Evolutionary conservation across 1,140 invertebrate genomes (phyloP), one percentile per base, ranked within the genome.

Genomic region (Hycleus cichorii): DNA sequence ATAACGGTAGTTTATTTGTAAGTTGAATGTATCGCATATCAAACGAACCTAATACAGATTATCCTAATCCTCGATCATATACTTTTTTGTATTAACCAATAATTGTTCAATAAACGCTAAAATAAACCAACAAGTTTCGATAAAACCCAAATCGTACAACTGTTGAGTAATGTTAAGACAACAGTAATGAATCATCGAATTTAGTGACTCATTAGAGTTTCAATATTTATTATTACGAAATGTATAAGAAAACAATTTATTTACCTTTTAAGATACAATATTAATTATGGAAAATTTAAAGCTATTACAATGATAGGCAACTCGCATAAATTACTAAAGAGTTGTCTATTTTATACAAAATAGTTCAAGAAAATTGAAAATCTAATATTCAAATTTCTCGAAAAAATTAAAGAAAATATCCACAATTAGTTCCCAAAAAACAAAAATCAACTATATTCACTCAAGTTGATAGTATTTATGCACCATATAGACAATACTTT

Each of bases 171-270:
- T 18, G 18, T 18, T 18, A 18, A 18, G 18, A 18, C 18, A 18
- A 18, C 18, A 18, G 2, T 32, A 32, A 32, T 32, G 32, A 32
- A 7, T 32, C 32, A 32, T 32, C 7, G 32, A 32, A 32, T 32
- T 32, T 32, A 7, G 7, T 32, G 32, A 32, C 32, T 32, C 32
- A 32, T 32, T 5, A 32, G 7, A 32, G 32, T 42, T 42, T 4
- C 4, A 42, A 42, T 4, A 42, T 10, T 42, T 42, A 11, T 42
- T 42, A n/a, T 42, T n/a, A 42, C 18, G 24, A 38, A 54, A 32
- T 57, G 56, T 66, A 66, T 66, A 68, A 63, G 67, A 66, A 68
- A 68, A 68, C 67, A 68, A 64, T 66, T 68, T 68, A 63, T 61
- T 66, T 66, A 60, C 56, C 57, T 64, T 61, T 65, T 64, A 68